phyloP scores from a whole-genome alignment of 2,113 vertebrate species.

The Corvus cornix region DNA sequence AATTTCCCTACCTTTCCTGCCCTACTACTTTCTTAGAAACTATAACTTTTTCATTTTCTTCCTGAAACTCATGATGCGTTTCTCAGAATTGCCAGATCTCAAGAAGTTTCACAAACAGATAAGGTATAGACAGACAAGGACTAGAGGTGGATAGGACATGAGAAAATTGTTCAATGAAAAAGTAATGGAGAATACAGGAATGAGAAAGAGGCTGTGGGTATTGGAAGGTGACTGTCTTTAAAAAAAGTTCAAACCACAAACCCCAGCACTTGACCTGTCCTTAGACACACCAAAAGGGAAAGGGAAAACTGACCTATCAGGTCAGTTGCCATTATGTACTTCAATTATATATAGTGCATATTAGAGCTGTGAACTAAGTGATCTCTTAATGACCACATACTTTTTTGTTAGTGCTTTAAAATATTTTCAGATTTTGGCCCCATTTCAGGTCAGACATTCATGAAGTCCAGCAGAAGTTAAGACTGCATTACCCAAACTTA shows the following conservation, averaged over 20 bases:
- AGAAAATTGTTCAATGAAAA: not conserved
- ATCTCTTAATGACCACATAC: not conserved
- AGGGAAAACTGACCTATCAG: not conserved
- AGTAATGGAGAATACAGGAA: not conserved
- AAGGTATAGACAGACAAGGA: not conserved
- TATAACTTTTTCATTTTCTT: not conserved
- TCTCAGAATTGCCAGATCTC: not conserved
- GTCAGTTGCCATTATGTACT: not conserved
- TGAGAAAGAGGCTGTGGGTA: not conserved
- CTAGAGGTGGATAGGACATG: not conserved
- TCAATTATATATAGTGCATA: not conserved
- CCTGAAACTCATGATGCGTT: not conserved
- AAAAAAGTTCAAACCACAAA: not conserved
- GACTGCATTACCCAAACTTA: not conserved
- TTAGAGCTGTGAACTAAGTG: not conserved
- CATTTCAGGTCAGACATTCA: not conserved
- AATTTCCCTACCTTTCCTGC: not conserved
- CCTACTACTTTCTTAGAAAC: not conserved
- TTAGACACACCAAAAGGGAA: not conserved
- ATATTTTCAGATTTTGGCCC: not conserved
- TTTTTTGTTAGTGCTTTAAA: not conserved
- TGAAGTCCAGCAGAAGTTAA: not conserved
- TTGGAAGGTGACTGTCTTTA: not conserved
- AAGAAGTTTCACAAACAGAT: not conserved
- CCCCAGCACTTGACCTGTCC: not conserved